Evolutionary conservation across 2,888 invertebrate genomes (phyloP).

Genomic region (Agriopis marginaria): DNA sequence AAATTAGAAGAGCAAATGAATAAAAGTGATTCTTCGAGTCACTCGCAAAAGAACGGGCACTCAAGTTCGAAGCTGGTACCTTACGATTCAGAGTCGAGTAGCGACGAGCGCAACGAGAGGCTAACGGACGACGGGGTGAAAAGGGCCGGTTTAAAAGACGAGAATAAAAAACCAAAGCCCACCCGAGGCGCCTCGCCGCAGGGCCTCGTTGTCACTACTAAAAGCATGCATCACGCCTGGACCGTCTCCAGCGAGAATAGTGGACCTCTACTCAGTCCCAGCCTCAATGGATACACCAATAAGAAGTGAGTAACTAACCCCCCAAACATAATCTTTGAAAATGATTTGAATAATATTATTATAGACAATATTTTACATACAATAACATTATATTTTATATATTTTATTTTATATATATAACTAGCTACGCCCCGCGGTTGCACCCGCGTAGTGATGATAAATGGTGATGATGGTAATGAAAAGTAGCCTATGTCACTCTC

Average conservation of each 20-base stretch:
- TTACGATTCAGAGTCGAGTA: slow-evolving; percentile 87
- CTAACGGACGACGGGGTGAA: slow-evolving; percentile 50
- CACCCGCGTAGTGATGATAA: too few species aligned
- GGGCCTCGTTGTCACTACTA: slow-evolving; percentile 70
- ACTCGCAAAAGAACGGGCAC: slow-evolving; percentile 63
- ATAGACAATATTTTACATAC: too few species aligned
- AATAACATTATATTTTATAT: too few species aligned
- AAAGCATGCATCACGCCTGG: slow-evolving; percentile 77
- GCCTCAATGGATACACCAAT: slow-evolving; percentile 80
- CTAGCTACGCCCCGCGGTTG: too few species aligned
- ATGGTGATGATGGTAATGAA: too few species aligned
- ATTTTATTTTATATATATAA: too few species aligned
- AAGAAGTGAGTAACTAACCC: slow-evolving; percentile 66
- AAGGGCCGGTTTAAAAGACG: slow-evolving; percentile 46
- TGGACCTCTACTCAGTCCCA: slow-evolving; percentile 78
- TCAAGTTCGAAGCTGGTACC: slow-evolving; percentile 82
- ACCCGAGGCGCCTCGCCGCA: slow-evolving; percentile 70
- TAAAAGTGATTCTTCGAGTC: slow-evolving; percentile 62
- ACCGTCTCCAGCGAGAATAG: slow-evolving; percentile 76
- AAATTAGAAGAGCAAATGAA: slow-evolving; percentile 82
- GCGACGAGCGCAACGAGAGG: slow-evolving; percentile 67
- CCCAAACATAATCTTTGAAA: too few species aligned
- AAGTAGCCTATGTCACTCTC: too few species aligned
- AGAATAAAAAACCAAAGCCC: slow-evolving; percentile 64
- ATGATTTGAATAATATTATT: too few species aligned